Evolutionary conservation across 2,113 vertebrate species (phyloP).

Genomic region (Podocnemis expansa): DNA sequence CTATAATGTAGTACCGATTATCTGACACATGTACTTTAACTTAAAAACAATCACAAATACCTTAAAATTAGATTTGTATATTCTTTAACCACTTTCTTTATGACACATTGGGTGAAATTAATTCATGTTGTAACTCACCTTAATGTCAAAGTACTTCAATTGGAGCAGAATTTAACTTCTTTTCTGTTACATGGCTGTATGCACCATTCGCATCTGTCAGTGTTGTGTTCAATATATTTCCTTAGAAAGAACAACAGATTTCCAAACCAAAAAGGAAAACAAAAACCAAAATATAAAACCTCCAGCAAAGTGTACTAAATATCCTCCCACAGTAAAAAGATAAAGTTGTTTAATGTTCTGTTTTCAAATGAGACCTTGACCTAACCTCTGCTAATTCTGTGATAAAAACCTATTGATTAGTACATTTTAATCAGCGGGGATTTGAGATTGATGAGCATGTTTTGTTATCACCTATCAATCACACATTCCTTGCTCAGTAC

Average conservation of each 20-base stretch:
- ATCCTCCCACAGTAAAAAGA: not conserved
- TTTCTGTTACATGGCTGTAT: not conserved
- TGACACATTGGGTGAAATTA: not conserved
- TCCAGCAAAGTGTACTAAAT: not conserved
- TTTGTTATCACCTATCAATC: not conserved
- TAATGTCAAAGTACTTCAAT: not conserved
- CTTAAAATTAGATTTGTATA: slow-evolving; percentile 30
- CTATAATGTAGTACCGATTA: not conserved
- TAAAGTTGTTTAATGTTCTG: not conserved
- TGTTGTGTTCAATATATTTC: not conserved
- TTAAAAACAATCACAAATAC: not conserved
- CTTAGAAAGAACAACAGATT: not conserved
- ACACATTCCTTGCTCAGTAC: not conserved
- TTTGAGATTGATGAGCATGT: not conserved
- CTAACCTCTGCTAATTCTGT: not conserved
- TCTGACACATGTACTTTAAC: not conserved
- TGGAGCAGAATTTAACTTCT: not conserved
- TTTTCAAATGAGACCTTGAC: not conserved
- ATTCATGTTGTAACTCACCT: slow-evolving; percentile 15
- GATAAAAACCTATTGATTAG: not conserved
- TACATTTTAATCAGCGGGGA: not conserved
- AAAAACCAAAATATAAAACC: fast-evolving
- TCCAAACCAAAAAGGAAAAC: not conserved
- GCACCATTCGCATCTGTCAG: not conserved
- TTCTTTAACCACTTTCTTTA: not conserved